Base-by-base conservation (phyloP, 2,797 vertebrate species). In the Trachurus trachurus region DNA sequence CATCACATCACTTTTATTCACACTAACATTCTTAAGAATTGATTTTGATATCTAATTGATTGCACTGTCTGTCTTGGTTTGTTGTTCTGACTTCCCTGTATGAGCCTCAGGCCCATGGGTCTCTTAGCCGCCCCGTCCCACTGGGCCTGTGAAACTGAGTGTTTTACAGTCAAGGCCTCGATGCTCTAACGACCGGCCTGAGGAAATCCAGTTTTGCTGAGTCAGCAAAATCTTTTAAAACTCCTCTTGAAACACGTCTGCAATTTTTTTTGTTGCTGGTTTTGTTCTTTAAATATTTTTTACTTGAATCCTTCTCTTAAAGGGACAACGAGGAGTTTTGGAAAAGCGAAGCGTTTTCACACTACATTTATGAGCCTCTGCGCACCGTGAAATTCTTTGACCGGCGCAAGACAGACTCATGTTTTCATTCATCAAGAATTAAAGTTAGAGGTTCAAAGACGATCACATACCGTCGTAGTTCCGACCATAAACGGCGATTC, bases 111-210 rank as follows among this genome's bases (percentile, higher is more conserved):
- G 3, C 47, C 6, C 9, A 34, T 9, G 34, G 6, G 10, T 65
- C 15, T 52, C 63, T 56, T 9, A 42, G 60, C 34, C 19, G 16
- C 22, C 63, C 16, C 49, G 4, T 44, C 34, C 34, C 34, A 37
- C 34, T 37, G 31, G 47, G 39, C 19, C 11, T 1, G 21, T 22
- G 37, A 45, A 16, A n/a, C n/a, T n/a, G 39, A 53, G 31, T 15
- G 5, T 71, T 79, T 79, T 62, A 53, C 19, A 79, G 21, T 49
- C 52, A 5, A 40, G 29, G 66, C 66, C 72, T 37, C 44, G 0
- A 6, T n/a, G 26, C 5, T 66, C 45, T 66, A 67, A 19, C 11
- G 1, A 49, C 9, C 42, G 13, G 70, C 60, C 44, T 0, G 2
- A 60, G 58, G 49, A 56, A 60, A 65, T 58, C 15, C 7, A 19